Evolutionary conservation across 2,797 vertebrate genomes (phyloP), one percentile per base, ranked within the genome.

Genomic region (Anomalospiza imberbis): DNA sequence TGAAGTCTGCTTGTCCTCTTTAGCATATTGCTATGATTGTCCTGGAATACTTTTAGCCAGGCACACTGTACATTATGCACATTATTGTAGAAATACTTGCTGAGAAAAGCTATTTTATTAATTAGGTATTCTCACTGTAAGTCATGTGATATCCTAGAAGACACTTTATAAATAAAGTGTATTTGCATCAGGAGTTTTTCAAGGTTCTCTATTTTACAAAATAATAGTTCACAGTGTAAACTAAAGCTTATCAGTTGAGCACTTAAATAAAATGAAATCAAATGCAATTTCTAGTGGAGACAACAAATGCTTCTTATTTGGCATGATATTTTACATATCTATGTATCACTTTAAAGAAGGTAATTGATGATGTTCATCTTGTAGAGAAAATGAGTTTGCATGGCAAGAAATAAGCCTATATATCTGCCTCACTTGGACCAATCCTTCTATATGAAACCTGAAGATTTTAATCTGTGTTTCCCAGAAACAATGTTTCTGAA

Each of bases 101-200:
- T 96, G 88, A 96, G 93, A 95, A 96, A 95, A 95, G 96, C 94
- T 96, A 55, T 92, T 96, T 80, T 96, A 91, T 96, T 96, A 97
- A 97, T 96, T 96, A 91, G 91, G 55, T 93, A 91, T 84, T 87
- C 88, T 95, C 95, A 85, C 87, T 93, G 93, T 84, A 92, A 94
- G 94, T 94, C 94, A 96, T 61, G 82, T 96, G 92, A 87, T 94
- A 97, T 93, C 61, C 82, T 48, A 89, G 94, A 86, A 97, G 68
- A 94, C 79, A 89, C 22, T 97, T 97, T 97, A 96, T 94, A 85
- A 83, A 94, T 96, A 97, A 96, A 95, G 55, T 78, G 34, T 91
- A 94, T 96, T 97, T 96, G 84, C 85, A 97, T 95, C 42, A 95
- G 93, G 78, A 95, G 70, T 95, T 97, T 92, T 92, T 79, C 62